A percentile compares a stretch with the other conserved stretches of the same genome.
phyloP scores from a whole-genome alignment of 2,797 vertebrate genomes.

The Silurus lanzhouensis region DNA sequence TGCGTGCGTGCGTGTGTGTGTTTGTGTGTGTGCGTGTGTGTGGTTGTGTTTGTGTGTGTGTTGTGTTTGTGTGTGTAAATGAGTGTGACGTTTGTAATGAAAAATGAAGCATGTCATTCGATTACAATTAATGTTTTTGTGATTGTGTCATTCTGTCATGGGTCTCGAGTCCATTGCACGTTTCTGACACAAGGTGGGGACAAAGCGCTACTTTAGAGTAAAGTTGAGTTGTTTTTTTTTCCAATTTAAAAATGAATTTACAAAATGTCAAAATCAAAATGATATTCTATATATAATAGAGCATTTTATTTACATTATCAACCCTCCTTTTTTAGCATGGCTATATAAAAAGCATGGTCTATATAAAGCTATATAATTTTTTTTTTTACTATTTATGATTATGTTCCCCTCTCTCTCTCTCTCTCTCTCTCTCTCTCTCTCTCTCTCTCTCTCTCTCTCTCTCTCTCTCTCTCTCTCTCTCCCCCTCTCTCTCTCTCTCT shows the following conservation, averaged over 20 bases:
- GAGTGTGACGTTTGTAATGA: background rate
- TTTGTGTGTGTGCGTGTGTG: background rate
- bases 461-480: no score
- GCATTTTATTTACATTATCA: background rate
- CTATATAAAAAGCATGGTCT: background rate
- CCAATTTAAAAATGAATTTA: no score
- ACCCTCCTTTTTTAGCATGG: background rate
- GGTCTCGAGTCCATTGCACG: background rate
- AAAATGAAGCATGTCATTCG: background rate
- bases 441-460: no score
- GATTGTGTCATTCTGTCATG: background rate
- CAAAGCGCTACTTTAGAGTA: slow-evolving; percentile 18
- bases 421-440: background rate
- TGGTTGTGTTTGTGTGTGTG: no score
- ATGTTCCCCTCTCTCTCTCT: no score
- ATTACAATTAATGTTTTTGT: background rate
- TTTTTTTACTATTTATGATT: background rate
- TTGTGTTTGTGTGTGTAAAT: background rate
- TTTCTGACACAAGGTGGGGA: slow-evolving; percentile 47
- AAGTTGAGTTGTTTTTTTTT: background rate
- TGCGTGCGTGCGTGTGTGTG: background rate
- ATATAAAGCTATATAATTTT: background rate
- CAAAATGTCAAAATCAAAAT: no score
- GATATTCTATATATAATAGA: no score
- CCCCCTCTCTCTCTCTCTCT: background rate